Evolutionary conservation across 2,888 invertebrate genomes (phyloP), one percentile per base, ranked within the genome.

Genomic region (Microctonus aethiopoides): DNA sequence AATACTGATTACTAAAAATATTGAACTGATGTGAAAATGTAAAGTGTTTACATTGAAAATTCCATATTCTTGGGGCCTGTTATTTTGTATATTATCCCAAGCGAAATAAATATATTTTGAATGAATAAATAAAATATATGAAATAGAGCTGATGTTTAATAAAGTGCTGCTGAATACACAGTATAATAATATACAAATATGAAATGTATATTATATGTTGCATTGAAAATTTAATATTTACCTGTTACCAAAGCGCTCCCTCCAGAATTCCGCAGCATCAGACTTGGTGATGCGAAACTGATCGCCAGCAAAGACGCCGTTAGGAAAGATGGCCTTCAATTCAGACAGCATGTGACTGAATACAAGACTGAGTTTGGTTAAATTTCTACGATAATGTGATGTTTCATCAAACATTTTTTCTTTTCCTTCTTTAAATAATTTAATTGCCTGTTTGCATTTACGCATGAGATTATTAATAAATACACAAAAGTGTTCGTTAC

Each of bases 271-370:
- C 0, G 98, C 96, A 10, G 99, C 99, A 89, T 99, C 99, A 79
- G 97, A 94, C 89, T 99, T 99, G 32, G 99, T 99, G 83, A 99
- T 98, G 83, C 99, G 93, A 88, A 98, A 99, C 87, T 96, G 95
- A 88, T 98, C 98, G 62, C 98, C 98, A 70, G 96, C 95, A 88
- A 98, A 99, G 13, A 94, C 91, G 63, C 98, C 98, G 86, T 94
- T 95, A 0, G 99, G 99, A 87, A 99, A 99, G 83, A 99, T 94
- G 46, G 99, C 98, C 88, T 99, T 99, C 75, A 99, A 89, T 89
- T 99, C 99, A 85, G 98, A 97, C 79, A 99, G 90, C 98, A 99
- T 99, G 90, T 99, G 99, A 86, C 98, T 98, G 88, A 99, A 99
- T 78, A 99, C 98, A 83, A 99, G 91, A 88, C 98, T 98, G 56